Percentiles rank a stretch among this genome's conserved stretches.
Conservation (phyloP, 2,113 vertebrate species). For the Pluvialis apricaria region DNA sequence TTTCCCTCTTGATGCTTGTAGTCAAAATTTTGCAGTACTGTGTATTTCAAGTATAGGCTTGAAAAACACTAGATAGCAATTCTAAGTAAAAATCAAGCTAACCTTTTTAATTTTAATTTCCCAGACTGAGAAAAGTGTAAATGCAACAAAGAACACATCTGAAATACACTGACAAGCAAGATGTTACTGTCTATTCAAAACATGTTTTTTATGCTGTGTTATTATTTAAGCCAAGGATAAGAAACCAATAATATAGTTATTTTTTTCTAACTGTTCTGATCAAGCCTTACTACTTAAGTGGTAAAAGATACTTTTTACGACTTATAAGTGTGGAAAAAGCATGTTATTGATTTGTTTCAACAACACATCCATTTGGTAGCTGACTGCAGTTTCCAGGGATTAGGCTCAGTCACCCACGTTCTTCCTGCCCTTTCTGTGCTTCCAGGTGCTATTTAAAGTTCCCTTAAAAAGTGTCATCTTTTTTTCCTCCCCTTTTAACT, state of each 20-base stretch:
- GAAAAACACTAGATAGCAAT: neutral
- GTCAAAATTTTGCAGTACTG: neutral
- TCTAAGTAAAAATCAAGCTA: neutral
- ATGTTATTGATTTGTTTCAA: neutral
- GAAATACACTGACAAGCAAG: neutral
- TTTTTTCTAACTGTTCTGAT: neutral
- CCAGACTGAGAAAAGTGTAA: neutral
- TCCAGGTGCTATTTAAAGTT: neutral
- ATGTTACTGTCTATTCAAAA: neutral
- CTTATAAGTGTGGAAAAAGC: neutral
- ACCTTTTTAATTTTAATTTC: neutral
- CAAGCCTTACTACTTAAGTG: neutral
- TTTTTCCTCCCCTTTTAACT: neutral
- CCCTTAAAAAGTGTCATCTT: neutral
- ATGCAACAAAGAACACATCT: neutral
- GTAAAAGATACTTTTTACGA: neutral
- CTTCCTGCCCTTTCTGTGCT: neutral
- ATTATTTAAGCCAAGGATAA: neutral
- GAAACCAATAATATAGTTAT: neutral
- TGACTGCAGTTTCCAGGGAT: neutral
- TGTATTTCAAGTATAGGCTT: neutral
- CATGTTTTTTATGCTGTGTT: neutral
- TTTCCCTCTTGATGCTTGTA: accelerated
- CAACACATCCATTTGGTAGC: neutral
- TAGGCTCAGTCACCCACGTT: neutral